Evolutionary conservation across 2,888 invertebrate genomes (phyloP), one percentile per base, ranked within the genome.

Genomic region (Melieria crassipennis): DNA sequence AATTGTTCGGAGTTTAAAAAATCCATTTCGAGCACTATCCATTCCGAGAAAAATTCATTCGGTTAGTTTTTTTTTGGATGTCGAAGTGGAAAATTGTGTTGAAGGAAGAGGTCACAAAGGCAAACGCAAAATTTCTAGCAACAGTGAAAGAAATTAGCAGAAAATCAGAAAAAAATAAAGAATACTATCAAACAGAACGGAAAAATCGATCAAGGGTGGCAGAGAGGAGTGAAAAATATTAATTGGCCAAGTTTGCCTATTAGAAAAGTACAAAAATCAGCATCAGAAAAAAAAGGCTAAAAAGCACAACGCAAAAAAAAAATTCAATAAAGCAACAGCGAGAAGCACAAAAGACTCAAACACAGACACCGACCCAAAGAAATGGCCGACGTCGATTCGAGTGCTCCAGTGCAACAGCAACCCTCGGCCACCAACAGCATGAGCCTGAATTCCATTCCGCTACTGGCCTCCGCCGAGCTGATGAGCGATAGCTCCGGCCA

Each of bases 351-450:
- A 30, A 30, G 30, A 30, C 30, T 30, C 30, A 30, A 30, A 30
- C 30, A 30, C 30, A 30, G 30, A 30, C 30, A 30, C 30, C 30
- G n/a, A 43, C 48, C n/a, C 30, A 50, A 46, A 13, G 73, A 73
- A 55, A 78, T 78, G 78, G 77, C 78, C 65, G 89, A 89, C 80
- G 88, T 88, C 82, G 89, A 89, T 78, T 85, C 86, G 80, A 88
- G 89, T 75, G 88, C 89, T 80, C 88, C 89, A 78, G 83, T 84
- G 69, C 82, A 83, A 74, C 86, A 86, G 74, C 85, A 85, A 78
- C 82, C 85, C 72, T 84, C 86, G 58, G 82, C 84, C 47, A 83
- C 86, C 60, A 84, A 82, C 42, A 79, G 78, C 69, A 79, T 78
- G 57, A 79, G 79, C 73, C 76, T 80, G n/a, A 80, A 78, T 73